A percentile compares a stretch with the other conserved stretches of the same genome.
Conservation (phyloP, 2,113 vertebrate genomes). For the Epinephelus cyanopodus region DNA sequence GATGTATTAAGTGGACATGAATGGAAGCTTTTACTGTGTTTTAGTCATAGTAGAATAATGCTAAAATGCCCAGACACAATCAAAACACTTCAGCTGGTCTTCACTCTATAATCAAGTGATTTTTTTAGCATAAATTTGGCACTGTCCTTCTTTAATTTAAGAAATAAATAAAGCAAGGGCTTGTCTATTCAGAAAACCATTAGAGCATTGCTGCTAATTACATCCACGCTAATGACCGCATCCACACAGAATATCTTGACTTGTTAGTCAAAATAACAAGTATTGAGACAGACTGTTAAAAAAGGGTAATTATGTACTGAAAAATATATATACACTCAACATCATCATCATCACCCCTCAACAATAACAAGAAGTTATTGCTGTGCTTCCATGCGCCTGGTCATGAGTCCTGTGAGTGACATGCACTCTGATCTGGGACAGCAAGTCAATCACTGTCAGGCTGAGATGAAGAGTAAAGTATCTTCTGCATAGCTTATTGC, state of each 20-base stretch:
- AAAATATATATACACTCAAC: not conserved
- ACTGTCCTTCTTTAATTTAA: not conserved
- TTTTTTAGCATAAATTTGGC: not conserved
- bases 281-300: not conserved
- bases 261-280: not conserved
- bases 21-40: constrained; percentile 19
- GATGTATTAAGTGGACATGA: not conserved
- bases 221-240: not conserved
- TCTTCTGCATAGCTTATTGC: not conserved
- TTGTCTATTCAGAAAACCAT: not conserved
- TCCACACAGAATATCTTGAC: not conserved
- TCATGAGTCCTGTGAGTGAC: not conserved
- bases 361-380: not conserved
- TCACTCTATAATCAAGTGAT: not conserved
- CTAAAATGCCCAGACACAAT: not conserved
- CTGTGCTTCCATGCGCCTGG: not conserved
- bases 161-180: not conserved
- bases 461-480: not conserved
- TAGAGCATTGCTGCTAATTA: not conserved
- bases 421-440: constrained; percentile 4
- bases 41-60: not conserved
- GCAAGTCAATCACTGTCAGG: not conserved
- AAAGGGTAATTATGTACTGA: not conserved
- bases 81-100: not conserved
- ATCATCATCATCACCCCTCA: not conserved